Percentiles rank a stretch among this genome's conserved stretches.
Evolutionary conservation across 2,113 vertebrate species (phyloP).

Genomic region (Rhadina sibilatrix): DNA sequence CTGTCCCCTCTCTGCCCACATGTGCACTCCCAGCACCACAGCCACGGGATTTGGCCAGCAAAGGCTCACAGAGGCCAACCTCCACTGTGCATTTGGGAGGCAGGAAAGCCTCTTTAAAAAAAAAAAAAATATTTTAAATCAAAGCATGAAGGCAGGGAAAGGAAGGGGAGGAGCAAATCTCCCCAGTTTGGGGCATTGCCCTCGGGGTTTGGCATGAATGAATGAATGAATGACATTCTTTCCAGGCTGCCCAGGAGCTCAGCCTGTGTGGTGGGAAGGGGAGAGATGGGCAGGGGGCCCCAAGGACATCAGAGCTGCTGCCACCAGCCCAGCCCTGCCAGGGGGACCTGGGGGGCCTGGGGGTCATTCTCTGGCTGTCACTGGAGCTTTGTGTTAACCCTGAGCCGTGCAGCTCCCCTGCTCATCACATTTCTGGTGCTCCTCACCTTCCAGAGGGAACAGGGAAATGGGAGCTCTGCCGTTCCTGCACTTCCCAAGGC

Average conservation of each 20-base stretch:
- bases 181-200: background rate
- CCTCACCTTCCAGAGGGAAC: background rate
- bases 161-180: background rate
- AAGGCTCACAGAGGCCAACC: background rate
- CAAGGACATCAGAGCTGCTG: background rate
- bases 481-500: accelerated
- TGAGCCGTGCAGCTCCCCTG: background rate
- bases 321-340: background rate
- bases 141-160: background rate
- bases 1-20: slow-evolving; percentile 1
- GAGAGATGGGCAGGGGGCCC: background rate
- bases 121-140: no score
- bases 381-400: background rate
- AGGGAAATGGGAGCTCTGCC: background rate
- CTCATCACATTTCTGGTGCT: background rate
- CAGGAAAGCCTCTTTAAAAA: background rate
- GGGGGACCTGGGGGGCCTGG: background rate
- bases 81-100: background rate
- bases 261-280: background rate
- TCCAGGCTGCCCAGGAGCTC: background rate
- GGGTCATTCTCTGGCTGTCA: background rate
- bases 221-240: background rate
- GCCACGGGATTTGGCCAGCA: background rate
- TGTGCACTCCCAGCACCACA: background rate
- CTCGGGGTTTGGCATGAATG: background rate